Evolutionary conservation across 2,888 invertebrate genomes (phyloP), one percentile per base, ranked within the genome.

Genomic region (Spodoptera picta): DNA sequence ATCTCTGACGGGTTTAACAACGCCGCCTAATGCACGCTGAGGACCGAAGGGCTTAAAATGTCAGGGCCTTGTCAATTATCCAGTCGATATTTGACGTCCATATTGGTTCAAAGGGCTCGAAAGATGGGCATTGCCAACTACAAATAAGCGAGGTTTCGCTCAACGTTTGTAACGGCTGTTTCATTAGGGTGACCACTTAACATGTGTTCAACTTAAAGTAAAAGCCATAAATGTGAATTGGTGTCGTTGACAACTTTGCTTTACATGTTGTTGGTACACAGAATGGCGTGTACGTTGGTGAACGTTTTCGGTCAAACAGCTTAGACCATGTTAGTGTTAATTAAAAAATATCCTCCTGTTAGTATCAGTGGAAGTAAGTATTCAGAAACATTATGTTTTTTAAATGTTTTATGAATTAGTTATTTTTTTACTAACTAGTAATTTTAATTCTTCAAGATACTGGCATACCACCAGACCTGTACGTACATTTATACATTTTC

Each of bases 161-260:
- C 50, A 45, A 59, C 71, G 61, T 81, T 79, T 69, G 65, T 55
- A 36, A 46, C 78, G 67, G 74, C 67, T 68, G 72, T 72, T 74
- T 69, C 73, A 73, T 80, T 77, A 75, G 72, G 62, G 67, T 71
- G 67, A 69, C 65, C 72, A 82, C 66, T 72, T 72, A 71, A 69
- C 74, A 71, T 58, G 50, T 60, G 63, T 66, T 56, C 46, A 51
- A 56, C 50, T 64, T 51, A 68, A 66, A 63, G 47, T 43, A 60
- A 51, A 62, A 58, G 61, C 36, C 47, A 36, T 61, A 57, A 70
- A 75, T 55, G 11, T 54, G 27, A 60, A 59, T 62, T 46, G 27
- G 19, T 65, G 58, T 64, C 27, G 23, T 43, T 53, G 14, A 47
- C 46, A 43, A 54, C 23, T 54, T 56, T 55, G 50, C 23, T 58